Percentiles rank a stretch among this genome's conserved stretches.
Conservation (phyloP, 2,888 invertebrate genomes). For the Tetrapedia diversipes region DNA sequence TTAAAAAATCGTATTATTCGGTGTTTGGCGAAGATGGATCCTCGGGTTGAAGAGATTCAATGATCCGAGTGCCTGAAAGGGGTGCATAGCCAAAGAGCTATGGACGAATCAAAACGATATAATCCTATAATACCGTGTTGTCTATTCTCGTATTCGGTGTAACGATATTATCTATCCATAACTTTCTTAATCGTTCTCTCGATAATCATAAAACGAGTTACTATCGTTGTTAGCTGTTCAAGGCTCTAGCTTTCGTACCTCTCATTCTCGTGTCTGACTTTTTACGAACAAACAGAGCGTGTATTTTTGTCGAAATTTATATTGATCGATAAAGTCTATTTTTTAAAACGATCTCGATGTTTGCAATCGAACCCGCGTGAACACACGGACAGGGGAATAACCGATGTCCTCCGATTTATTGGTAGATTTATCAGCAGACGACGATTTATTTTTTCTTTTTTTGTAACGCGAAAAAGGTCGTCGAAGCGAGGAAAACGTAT, state of each 20-base stretch:
- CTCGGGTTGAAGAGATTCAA: no score
- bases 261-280: constrained; percentile 28
- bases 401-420: constrained; percentile 37
- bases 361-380: background rate
- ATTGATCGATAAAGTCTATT: constrained; percentile 25
- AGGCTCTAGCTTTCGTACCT: constrained; percentile 32
- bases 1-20: background rate
- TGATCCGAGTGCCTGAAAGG: no score
- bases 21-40: background rate
- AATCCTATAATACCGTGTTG: constrained; percentile 40
- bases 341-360: constrained; percentile 40
- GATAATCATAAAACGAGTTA: constrained; percentile 33
- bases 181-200: constrained; percentile 41
- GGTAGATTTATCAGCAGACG: constrained; percentile 46
- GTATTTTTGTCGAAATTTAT: constrained; percentile 48
- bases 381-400: background rate
- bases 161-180: constrained; percentile 44
- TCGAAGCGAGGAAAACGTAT: background rate
- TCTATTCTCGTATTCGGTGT: constrained; percentile 50
- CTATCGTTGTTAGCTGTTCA: constrained; percentile 10
- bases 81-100: background rate
- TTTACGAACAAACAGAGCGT: constrained; percentile 15
- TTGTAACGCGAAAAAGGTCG: constrained; percentile 43
- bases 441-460: constrained; percentile 67
- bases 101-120: constrained; percentile 32